A percentile compares a stretch with the other conserved stretches of the same genome.
phyloP scores from a whole-genome alignment of 2,888 invertebrate species.

The Strigamia transsilvanica region DNA sequence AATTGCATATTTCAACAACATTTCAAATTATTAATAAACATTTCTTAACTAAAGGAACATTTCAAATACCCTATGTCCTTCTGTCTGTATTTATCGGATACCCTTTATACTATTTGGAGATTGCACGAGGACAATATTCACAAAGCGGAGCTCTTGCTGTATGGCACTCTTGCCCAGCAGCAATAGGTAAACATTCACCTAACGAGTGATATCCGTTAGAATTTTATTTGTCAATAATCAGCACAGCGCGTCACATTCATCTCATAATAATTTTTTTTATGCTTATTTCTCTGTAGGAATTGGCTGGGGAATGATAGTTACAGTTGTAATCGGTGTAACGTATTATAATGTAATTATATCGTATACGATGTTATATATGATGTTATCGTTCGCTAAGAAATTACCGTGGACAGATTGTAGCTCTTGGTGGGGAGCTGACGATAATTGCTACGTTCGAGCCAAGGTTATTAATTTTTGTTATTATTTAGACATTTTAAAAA shows the following conservation, averaged over 20 bases:
- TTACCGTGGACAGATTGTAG: slow-evolving; percentile 49
- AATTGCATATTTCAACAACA: background rate
- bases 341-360: slow-evolving; percentile 50
- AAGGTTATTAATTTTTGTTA: background rate
- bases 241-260: background rate
- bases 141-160: slow-evolving; percentile 55
- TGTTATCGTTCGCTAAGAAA: background rate
- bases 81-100: slow-evolving; percentile 55
- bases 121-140: slow-evolving; percentile 55
- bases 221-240: background rate
- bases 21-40: background rate
- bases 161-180: slow-evolving; percentile 56
- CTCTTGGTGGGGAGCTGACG: slow-evolving; percentile 53
- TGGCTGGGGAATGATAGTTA: slow-evolving; percentile 52
- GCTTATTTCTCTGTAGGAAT: slow-evolving; percentile 38
- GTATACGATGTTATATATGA: slow-evolving; percentile 51
- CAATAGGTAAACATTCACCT: slow-evolving; percentile 44
- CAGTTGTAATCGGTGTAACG: background rate
- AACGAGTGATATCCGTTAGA: background rate
- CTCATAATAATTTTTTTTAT: background rate
- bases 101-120: slow-evolving; percentile 56
- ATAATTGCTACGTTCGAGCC: slow-evolving; percentile 44
- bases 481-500: background rate
- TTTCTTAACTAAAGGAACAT: slow-evolving; percentile 53
- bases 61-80: slow-evolving; percentile 55